Percentiles rank a stretch among this genome's conserved stretches.
Evolutionary conservation across 2,888 invertebrate genomes (phyloP).

Genomic region (Trypoxylon attenuatum): DNA sequence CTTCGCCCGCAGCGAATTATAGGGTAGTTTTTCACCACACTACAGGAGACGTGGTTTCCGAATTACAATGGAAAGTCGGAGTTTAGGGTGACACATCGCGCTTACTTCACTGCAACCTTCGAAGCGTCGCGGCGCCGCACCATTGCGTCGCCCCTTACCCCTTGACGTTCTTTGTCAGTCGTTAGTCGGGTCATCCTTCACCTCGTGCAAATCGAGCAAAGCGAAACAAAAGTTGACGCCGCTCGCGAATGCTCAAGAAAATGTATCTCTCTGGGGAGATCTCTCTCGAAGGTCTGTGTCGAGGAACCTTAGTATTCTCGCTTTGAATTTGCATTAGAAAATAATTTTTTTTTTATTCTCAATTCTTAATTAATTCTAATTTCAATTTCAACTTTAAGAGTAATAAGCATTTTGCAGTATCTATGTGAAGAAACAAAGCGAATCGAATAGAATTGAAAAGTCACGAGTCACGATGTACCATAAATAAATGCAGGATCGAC

Average conservation of each 20-base stretch:
- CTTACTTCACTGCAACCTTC: neutral
- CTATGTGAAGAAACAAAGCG: too few species aligned
- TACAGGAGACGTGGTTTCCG: constrained; percentile 26
- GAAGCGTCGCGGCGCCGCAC: neutral
- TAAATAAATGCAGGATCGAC: too few species aligned
- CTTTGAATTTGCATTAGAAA: too few species aligned
- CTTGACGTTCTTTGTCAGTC: neutral
- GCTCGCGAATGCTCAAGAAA: too few species aligned
- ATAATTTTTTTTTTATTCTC: too few species aligned
- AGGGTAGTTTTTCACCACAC: constrained; percentile 7
- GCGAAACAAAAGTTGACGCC: neutral
- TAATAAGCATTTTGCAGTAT: too few species aligned
- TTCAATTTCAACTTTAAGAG: too few species aligned
- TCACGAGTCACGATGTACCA: too few species aligned
- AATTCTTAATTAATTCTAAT: too few species aligned
- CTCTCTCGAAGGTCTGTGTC: neutral
- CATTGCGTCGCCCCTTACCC: neutral
- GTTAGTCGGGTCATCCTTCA: neutral
- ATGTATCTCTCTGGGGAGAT: too few species aligned
- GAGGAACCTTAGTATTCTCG: neutral
- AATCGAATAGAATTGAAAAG: too few species aligned
- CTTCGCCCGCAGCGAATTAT: constrained; percentile 10
- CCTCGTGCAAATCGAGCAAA: neutral
- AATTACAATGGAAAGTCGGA: constrained; percentile 28
- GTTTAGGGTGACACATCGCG: constrained; percentile 39